Evolutionary conservation across 2,888 invertebrate species (phyloP).

Genomic region (Latheticus oryzae): DNA sequence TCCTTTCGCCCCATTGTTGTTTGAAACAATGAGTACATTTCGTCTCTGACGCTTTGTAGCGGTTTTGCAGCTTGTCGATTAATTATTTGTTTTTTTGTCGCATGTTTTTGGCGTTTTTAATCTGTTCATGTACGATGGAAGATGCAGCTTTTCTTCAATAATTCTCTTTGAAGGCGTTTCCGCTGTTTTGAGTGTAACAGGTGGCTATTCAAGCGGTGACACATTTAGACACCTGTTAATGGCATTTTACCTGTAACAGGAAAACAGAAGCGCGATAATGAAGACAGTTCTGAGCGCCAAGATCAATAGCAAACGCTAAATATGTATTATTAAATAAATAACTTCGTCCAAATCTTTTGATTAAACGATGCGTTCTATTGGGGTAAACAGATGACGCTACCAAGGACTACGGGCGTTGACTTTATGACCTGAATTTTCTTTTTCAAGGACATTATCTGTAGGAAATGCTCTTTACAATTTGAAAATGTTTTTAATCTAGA

Average conservation of each 20-base stretch:
- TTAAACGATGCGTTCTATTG: constrained; percentile 7
- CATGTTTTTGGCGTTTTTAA: constrained; percentile 31
- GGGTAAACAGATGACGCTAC: constrained; percentile 11
- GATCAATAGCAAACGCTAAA: constrained; percentile 30
- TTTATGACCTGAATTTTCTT: constrained; percentile 24
- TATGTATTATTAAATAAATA: constrained; percentile 8
- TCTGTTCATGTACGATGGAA: too few relatives aligned
- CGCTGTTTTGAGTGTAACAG: constrained; percentile 38
- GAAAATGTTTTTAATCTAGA: too few relatives aligned
- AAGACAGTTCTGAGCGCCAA: constrained; percentile 2
- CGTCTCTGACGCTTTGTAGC: constrained; percentile 6
- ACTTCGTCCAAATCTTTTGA: constrained; percentile 7
- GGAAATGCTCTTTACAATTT: too few relatives aligned
- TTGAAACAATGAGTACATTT: not conserved
- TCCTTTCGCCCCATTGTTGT: constrained; percentile 12
- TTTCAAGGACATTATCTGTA: constrained; percentile 35
- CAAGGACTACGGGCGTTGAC: constrained; percentile 31
- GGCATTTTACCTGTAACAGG: constrained; percentile 26
- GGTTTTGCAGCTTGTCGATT: not conserved
- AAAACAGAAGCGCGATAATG: constrained; percentile 28
- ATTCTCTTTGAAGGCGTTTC: constrained; percentile 26
- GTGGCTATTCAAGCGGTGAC: constrained; percentile 41
- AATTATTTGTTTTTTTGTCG: constrained; percentile 17
- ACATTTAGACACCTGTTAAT: constrained; percentile 43
- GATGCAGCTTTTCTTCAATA: too few relatives aligned